Percentiles rank a stretch among this genome's conserved stretches.
These are phyloP conservation scores for Microchrysa polita DNA, from an alignment of 2,888 invertebrate species.

Conservation along the genomic window DNA sequence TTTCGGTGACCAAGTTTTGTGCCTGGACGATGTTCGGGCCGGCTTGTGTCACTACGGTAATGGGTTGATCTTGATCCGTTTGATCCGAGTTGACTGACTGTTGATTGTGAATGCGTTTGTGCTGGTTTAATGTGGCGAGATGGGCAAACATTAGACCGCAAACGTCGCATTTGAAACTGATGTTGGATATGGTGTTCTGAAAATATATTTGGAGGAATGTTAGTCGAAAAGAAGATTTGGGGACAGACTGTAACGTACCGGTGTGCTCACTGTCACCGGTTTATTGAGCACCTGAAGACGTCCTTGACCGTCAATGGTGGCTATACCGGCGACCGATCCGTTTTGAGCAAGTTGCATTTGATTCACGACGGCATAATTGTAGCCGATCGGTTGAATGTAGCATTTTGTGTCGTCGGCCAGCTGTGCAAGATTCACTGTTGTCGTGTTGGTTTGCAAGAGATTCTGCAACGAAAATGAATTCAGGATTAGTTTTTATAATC, in stretches of 20 bases:
- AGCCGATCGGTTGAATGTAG: slow-evolving; percentile 77
- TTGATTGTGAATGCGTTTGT: slow-evolving; percentile 82
- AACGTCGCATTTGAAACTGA: slow-evolving; percentile 88
- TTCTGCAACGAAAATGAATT: slow-evolving; percentile 48
- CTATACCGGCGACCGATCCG: slow-evolving; percentile 64
- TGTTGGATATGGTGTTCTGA: slow-evolving; percentile 78
- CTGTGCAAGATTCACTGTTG: slow-evolving; percentile 76
- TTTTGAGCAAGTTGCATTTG: slow-evolving; percentile 84
- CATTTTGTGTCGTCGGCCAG: slow-evolving; percentile 75
- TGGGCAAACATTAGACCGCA: slow-evolving; percentile 88
- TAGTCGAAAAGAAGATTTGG: slow-evolving; percentile 47
- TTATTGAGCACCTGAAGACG: slow-evolving; percentile 64
- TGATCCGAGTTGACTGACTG: slow-evolving; percentile 68
- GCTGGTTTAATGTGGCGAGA: slow-evolving; percentile 82
- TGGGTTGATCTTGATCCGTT: slow-evolving; percentile 66
- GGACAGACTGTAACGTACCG: slow-evolving; percentile 19
- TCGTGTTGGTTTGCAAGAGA: slow-evolving; percentile 62
- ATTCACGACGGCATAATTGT: slow-evolving; percentile 84
- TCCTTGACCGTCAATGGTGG: slow-evolving; percentile 63
- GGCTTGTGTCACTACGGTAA: slow-evolving; percentile 68
- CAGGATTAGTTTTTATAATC: slow-evolving; percentile 1
- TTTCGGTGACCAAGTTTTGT: slow-evolving; percentile 63
- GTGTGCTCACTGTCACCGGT: slow-evolving; percentile 58
- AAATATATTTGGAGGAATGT: slow-evolving; percentile 57
- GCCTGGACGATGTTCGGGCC: slow-evolving; percentile 61